phyloP scores from a whole-genome alignment of 2,113 vertebrate species.

The Microcebus jonahi region DNA sequence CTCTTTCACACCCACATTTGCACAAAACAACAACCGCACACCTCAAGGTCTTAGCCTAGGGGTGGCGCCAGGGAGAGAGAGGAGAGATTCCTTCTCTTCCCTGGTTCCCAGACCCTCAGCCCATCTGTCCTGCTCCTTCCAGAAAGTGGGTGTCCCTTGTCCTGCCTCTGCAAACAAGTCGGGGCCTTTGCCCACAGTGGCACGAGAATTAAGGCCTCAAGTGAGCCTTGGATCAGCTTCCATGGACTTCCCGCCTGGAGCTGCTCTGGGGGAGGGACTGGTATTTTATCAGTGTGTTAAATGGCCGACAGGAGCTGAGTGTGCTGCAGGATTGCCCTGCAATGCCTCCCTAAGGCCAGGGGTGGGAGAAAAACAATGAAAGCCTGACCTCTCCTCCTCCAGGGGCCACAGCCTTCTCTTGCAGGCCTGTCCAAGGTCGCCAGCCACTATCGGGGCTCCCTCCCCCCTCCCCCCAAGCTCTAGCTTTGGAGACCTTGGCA shows the following conservation, averaged over 20 bases:
- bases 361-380: neutral
- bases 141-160: neutral
- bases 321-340: neutral
- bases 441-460: neutral
- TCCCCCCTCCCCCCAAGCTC: neutral
- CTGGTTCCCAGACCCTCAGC: neutral
- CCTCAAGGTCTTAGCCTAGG: neutral
- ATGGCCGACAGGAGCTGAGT: conserved; percentile 14
- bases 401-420: no score
- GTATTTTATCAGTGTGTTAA: conserved; percentile 59
- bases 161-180: neutral
- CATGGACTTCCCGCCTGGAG: neutral
- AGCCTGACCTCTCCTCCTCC: no score
- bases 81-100: neutral
- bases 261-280: neutral
- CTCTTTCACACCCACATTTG: neutral
- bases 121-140: neutral
- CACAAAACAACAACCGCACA: neutral
- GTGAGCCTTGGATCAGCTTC: neutral
- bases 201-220: neutral
- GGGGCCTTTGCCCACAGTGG: neutral
- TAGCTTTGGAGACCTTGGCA: neutral
- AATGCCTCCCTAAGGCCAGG: neutral
- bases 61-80: neutral
- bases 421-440: neutral